Base-by-base conservation (phyloP, 2,888 invertebrate genomes). In the Phalera bucephala region DNA sequence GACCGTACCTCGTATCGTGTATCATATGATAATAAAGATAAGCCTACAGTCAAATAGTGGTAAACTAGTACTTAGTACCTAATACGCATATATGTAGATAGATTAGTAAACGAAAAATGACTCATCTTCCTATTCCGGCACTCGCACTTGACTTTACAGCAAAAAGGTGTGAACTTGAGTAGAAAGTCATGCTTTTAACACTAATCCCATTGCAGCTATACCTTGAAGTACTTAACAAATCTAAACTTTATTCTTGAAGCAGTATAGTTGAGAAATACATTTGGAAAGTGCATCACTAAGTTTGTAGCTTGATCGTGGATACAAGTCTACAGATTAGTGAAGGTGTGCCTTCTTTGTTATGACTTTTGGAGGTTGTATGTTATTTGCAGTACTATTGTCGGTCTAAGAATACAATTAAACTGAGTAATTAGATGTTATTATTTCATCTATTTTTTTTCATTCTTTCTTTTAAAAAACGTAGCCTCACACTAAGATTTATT, bases 101-200 rank as follows among this genome's bases (percentile, higher is more conserved):
- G n/a, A n/a, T n/a, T n/a, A n/a, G n/a, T n/a, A n/a, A n/a, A 64
- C 62, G 66, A 60, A 55, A 29, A 34, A 12, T 36, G 22, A 23
- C 36, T 45, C 39, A 49, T 48, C 42, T 67, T 72, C 70, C 70
- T 51, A 55, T 72, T 72, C 72, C 64, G 62, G 32, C 36, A 40
- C 45, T 37, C 41, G 43, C 43, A 50, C 52, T 52, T 54, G 51
- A 52, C 40, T 45, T 31, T 34, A 27, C 33, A 29, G 46, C 55
- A 78, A 80, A 78, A 74, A 78, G 61, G 78, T 81, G 82, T 72
- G 80, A 81, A 78, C 66, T 64, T 63, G 49, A 29, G 51, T 60
- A 58, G 78, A 78, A 79, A 80, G 74, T 70, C 36, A 38, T 50
- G 40, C 46, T 57, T n/a, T n/a, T n/a, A n/a, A n/a, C n/a, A n/a